A percentile compares a stretch with the other conserved stretches of the same genome.
Evolutionary conservation across 2,888 invertebrate genomes (phyloP).

Genomic region (Bimastos eiseni): DNA sequence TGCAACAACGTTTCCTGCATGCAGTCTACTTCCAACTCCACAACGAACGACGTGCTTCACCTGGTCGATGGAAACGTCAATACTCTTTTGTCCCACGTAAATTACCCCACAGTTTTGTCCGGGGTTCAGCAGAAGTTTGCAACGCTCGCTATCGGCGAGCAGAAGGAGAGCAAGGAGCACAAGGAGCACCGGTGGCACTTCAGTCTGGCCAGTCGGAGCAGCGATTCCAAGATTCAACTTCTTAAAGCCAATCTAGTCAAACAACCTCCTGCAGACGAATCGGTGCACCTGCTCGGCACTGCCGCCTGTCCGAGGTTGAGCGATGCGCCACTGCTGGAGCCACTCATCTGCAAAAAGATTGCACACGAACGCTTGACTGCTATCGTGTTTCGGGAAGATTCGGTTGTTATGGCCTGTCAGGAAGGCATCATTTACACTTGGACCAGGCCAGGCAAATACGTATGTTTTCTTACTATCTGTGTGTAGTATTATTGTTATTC

Average conservation of each 20-base stretch:
- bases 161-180: constrained; percentile 59
- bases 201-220: constrained; percentile 68
- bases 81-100: background rate
- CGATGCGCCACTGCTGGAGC: constrained; percentile 94
- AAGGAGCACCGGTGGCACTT: constrained; percentile 75
- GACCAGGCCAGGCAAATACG: constrained; percentile 75
- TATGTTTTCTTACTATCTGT: background rate
- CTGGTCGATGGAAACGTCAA: constrained; percentile 43
- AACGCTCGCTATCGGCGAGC: constrained; percentile 58
- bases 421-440: constrained; percentile 98
- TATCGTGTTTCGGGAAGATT: constrained; percentile 90
- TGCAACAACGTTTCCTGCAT: constrained; percentile 49
- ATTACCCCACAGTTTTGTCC: constrained; percentile 31
- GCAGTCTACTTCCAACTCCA: constrained; percentile 41
- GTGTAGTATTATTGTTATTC: background rate
- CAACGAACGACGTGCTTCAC: constrained; percentile 29
- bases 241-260: constrained; percentile 46
- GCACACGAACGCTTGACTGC: constrained; percentile 95
- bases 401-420: constrained; percentile 93
- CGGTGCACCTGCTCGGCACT: constrained; percentile 73
- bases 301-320: constrained; percentile 86
- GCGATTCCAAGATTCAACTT: constrained; percentile 54
- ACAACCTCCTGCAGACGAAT: background rate
- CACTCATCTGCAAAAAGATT: constrained; percentile 93
- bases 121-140: constrained; percentile 54